phyloP scores from a whole-genome alignment of 2,797 vertebrate genomes.

The Fundulus diaphanus region DNA sequence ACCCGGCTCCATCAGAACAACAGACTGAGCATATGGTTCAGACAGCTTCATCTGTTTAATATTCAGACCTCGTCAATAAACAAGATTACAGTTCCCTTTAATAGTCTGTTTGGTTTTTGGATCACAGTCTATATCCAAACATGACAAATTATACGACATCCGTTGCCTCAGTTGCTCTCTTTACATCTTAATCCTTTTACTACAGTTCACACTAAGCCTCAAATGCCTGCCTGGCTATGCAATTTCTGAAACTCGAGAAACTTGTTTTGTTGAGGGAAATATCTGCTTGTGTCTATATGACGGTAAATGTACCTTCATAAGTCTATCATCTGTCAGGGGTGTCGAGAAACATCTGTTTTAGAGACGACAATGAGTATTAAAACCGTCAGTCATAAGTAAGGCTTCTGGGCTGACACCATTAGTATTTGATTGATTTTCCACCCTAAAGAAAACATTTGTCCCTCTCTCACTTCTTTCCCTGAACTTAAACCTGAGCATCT shows the following conservation, averaged over 20 bases:
- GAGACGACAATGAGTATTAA: slow-evolving; percentile 44
- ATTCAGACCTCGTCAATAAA: neutral
- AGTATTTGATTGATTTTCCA: slow-evolving; percentile 61
- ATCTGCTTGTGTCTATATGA: neutral
- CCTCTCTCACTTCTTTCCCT: too few species aligned
- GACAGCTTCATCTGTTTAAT: neutral
- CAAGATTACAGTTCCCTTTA: neutral
- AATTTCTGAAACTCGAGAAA: slow-evolving; percentile 16
- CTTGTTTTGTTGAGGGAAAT: neutral
- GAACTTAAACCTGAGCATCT: too few species aligned
- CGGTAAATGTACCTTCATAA: too few species aligned
- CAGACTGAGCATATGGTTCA: slow-evolving; percentile 1
- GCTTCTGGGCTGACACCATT: slow-evolving; percentile 54
- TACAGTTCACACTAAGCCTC: slow-evolving; percentile 14
- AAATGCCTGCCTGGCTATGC: slow-evolving; percentile 26
- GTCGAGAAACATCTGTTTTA: slow-evolving; percentile 40
- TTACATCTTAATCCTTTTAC: slow-evolving; percentile 5
- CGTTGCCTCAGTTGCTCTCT: slow-evolving; percentile 13
- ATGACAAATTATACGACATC: neutral
- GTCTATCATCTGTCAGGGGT: slow-evolving; percentile 24
- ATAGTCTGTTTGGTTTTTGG: neutral
- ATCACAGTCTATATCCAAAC: neutral
- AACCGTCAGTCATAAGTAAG: slow-evolving; percentile 58
- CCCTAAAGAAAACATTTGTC: slow-evolving; percentile 30
- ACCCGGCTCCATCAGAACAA: too few species aligned